Evolutionary conservation across 2,797 vertebrate species (phyloP), one percentile per base, ranked within the genome.

Genomic region (Pelodytes ibericus): DNA sequence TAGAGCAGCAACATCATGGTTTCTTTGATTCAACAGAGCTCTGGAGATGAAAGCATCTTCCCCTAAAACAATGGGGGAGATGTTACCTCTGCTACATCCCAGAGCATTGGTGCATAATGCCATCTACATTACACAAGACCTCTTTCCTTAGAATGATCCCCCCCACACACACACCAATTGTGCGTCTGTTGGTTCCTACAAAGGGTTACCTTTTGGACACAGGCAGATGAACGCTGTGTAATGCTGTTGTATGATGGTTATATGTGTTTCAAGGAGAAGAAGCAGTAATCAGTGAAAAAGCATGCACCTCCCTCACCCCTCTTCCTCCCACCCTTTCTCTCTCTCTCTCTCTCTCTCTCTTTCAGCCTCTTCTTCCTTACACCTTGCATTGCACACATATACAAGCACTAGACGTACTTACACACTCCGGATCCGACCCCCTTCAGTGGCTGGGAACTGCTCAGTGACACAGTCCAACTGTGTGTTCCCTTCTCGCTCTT

Each of bases 221-320:
- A 57, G 49, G 47, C 66, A 56, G 71, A 69, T 64, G 64, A 74
- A 67, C 70, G 22, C 58, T 68, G 76, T 56, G 63, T n/a, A 64
- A 79, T 79, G 71, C 64, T 73, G 49, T 68, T 79, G 58, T 74
- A 63, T 79, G 77, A 74, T 79, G 77, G 39, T 69, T 79, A 71
- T 72, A 63, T 72, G 77, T 79, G 71, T 73, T 79, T 62, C 71
- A 79, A 58, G 71, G 47, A 74, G 71, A 64, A 72, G 71, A 78
- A 58, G 77, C 71, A 73, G 77, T 64, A 69, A 71, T 79, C 64
- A 79, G 77, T 79, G 77, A 63, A 67, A n/a, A 72, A 29, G 29
- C 33, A 49, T 3, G 68, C 57, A 71, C 77, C 69, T 71, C 77
- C 68, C 71, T 71, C 71, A 57, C 51, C 64, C 71, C 77, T 73